These are phyloP conservation scores for Podarcis cretensis DNA, from an alignment of 2,113 vertebrate genomes.

Conservation along the genomic window DNA sequence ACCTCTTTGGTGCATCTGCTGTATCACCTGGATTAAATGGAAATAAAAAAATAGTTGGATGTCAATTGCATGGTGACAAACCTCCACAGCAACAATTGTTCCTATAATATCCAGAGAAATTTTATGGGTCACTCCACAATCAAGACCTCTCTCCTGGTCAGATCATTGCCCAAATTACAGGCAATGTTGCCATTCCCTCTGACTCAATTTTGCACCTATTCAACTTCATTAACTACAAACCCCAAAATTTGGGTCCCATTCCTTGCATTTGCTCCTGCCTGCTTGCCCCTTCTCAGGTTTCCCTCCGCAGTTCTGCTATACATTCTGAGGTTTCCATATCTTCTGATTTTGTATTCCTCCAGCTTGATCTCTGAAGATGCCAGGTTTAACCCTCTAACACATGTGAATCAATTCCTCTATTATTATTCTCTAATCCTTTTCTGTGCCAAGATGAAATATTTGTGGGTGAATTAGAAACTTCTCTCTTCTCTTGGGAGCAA, in stretches of 20 bases:
- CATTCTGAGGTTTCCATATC: background rate
- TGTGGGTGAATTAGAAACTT: background rate
- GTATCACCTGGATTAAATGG: too few relatives aligned
- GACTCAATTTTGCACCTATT: too few relatives aligned
- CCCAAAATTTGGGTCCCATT: too few relatives aligned
- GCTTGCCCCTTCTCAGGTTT: background rate
- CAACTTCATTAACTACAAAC: too few relatives aligned
- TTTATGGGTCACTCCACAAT: too few relatives aligned
- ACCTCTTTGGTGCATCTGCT: too few relatives aligned
- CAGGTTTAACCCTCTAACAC: background rate
- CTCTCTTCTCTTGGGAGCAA: background rate
- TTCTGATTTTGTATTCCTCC: background rate
- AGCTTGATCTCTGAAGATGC: background rate
- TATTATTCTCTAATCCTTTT: background rate
- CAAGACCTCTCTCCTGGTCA: background rate
- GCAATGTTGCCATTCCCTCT: background rate
- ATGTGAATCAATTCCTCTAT: background rate
- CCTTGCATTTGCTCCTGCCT: background rate
- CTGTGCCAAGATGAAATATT: background rate
- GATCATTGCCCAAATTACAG: background rate
- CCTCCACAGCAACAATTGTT: too few relatives aligned
- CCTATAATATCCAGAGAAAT: too few relatives aligned
- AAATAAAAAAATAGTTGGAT: too few relatives aligned
- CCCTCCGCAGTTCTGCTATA: background rate
- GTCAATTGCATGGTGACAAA: too few relatives aligned